Evolutionary conservation across 1,140 invertebrate species (phyloP), one percentile per base, ranked within the genome.

Genomic region (Teleogryllus occipitalis): DNA sequence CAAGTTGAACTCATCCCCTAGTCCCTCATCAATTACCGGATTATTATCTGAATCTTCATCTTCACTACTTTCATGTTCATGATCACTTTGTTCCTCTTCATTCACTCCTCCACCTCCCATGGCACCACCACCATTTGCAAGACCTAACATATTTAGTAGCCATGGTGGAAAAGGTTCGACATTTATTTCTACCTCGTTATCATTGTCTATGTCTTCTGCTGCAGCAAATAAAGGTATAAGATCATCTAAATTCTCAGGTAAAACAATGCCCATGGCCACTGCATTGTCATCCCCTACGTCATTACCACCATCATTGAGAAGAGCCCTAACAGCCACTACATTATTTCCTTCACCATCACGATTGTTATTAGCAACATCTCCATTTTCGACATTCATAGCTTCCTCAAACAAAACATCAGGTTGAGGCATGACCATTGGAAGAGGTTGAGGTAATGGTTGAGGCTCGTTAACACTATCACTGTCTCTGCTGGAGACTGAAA

Each of bases 311-410:
- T 74, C 75, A 10, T n/a, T 47, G 15, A 47, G 77, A 48, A 73
- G 47, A n/a, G 21, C 39, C 39, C 82, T 82, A 10, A 79, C 81
- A 73, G 84, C 83, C 8, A 85, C 82, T 80, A 87, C 85, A 81
- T 89, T 88, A 81, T 89, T 89, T 78, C 88, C 88, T 83, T 89
- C 87, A 4, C 83, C 84, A 81, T 90, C 88, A 48, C 88, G 84
- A 82, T 89, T 90, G 82, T 90, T 89, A 82, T 90, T 89, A 7
- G 86, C 88, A 12, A 89, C 83, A 83, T 90, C 88, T 8, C 88
- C 88, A 82, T 89, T 90, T 84, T 89, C 87, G 8, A 89, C 87
- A 47, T 46, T 73, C 72, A 76, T 22, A 65, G 1, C 77, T 65
- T 65, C 54, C 18, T 65, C 54, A 65, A 65, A 65, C 54, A 65